Conservation (phyloP, 35 echinoderm and acorn worm genomes). For the Chiridota heheva region DNA sequence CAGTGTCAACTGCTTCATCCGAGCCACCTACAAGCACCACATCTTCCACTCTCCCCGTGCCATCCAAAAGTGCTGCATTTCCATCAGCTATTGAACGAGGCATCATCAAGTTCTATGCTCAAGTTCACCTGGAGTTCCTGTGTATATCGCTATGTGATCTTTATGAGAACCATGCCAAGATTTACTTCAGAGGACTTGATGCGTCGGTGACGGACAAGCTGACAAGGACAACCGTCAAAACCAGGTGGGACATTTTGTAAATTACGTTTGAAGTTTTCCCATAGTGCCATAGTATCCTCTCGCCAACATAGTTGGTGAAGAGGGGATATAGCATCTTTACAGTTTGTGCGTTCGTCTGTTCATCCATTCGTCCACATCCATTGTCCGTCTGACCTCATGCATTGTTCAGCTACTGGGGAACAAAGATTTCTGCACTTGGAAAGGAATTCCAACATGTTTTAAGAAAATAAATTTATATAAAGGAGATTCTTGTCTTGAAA, state of each 20-base stretch:
- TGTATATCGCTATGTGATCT: slow-evolving; percentile 79
- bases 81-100: slow-evolving; percentile 31
- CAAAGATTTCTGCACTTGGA: no score
- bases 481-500: no score
- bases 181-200: slow-evolving; percentile 78
- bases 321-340: no score
- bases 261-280: background rate
- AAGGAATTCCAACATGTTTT: background rate
- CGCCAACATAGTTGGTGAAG: no score
- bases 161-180: slow-evolving; percentile 62
- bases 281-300: no score
- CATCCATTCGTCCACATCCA: no score
- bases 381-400: no score
- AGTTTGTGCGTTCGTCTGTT: background rate
- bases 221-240: slow-evolving; percentile 75
- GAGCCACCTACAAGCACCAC: no score
- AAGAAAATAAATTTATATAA: background rate
- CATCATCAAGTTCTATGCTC: slow-evolving; percentile 66
- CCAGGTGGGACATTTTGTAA: slow-evolving; percentile 42
- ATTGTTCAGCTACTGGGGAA: no score
- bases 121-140: slow-evolving; percentile 79
- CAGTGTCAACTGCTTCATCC: no score
- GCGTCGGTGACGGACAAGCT: slow-evolving; percentile 69
- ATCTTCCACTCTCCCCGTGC: no score
- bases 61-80: no score